Percentiles rank a stretch among this genome's conserved stretches.
Evolutionary conservation across 2,888 invertebrate genomes (phyloP).

Genomic region (Meteorus cinctellus): DNA sequence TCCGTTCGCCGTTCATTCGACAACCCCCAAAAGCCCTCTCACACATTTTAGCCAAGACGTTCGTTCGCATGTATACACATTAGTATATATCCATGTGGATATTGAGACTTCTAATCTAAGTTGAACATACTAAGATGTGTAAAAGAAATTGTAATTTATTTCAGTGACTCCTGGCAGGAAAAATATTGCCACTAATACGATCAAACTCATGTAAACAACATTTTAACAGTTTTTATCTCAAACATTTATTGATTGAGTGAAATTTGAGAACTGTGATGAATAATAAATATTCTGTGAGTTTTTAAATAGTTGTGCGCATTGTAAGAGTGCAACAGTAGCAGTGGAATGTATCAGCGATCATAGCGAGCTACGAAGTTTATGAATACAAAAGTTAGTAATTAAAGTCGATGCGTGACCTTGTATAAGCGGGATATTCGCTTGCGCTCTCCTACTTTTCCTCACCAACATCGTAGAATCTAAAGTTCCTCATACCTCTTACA

Average conservation of each 20-base stretch:
- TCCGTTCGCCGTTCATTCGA: constrained; percentile 54
- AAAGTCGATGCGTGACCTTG: constrained; percentile 72
- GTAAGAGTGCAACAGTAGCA: not conserved
- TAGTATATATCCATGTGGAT: not conserved
- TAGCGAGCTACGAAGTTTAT: not conserved
- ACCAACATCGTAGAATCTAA: constrained; percentile 59
- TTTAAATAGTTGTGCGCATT: not conserved
- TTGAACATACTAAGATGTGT: constrained; percentile 48
- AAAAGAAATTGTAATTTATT: constrained; percentile 37
- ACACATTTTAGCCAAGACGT: constrained; percentile 64
- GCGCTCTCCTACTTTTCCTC: constrained; percentile 34
- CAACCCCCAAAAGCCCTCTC: constrained; percentile 60
- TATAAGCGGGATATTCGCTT: constrained; percentile 53
- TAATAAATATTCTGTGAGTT: not conserved
- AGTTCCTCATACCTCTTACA: constrained; percentile 61
- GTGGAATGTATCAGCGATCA: constrained; percentile 9
- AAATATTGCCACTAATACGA: not conserved
- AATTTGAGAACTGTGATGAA: not conserved
- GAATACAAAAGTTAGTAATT: constrained; percentile 70
- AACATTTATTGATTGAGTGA: too few relatives aligned
- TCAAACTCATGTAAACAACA: too few relatives aligned
- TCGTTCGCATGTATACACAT: constrained; percentile 36
- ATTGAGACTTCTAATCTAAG: constrained; percentile 45
- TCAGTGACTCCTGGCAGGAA: not conserved
- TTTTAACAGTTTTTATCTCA: too few relatives aligned